A percentile compares a stretch with the other conserved stretches of the same genome.
These are phyloP conservation scores for Volucella inanis DNA, from an alignment of 2,888 invertebrate species.

Conservation along the genomic window DNA sequence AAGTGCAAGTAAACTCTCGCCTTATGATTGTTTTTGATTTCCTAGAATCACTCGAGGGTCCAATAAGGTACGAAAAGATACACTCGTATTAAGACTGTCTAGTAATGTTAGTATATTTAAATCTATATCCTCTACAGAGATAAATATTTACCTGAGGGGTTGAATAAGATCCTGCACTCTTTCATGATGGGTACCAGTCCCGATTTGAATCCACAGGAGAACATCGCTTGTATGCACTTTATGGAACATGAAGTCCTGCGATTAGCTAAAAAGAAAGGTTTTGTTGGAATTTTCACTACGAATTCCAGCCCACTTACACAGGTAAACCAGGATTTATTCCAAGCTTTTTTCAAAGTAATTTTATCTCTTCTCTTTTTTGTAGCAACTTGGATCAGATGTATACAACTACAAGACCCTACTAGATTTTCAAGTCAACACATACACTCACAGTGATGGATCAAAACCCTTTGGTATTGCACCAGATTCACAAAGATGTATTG, in stretches of 20 bases:
- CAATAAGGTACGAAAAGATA: conserved; percentile 85
- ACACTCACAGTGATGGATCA: conserved; percentile 88
- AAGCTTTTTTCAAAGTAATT: neutral
- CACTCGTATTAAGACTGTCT: neutral
- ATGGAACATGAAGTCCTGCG: conserved; percentile 90
- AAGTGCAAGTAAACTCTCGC: conserved; percentile 87
- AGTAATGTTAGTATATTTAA: neutral
- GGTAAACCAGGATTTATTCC: conserved; percentile 83
- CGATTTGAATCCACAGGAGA: conserved; percentile 87
- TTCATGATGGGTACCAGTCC: conserved; percentile 94
- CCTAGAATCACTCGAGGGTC: conserved; percentile 89
- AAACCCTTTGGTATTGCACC: conserved; percentile 90
- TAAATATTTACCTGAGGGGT: conserved; percentile 85
- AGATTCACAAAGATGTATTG: conserved; percentile 89
- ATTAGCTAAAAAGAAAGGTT: conserved; percentile 87
- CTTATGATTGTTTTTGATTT: conserved; percentile 90
- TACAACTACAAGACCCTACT: conserved; percentile 90
- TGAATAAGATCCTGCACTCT: conserved; percentile 89
- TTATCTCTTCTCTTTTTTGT: conserved; percentile 71
- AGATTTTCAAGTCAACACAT: conserved; percentile 92
- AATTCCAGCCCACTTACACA: conserved; percentile 95
- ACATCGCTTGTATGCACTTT: conserved; percentile 90
- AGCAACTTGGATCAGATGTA: conserved; percentile 92
- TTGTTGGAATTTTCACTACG: conserved; percentile 91
- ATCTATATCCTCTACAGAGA: conserved; percentile 82